phyloP scores from a whole-genome alignment of 2,888 invertebrate species.

The Drosophila tanythrix region DNA sequence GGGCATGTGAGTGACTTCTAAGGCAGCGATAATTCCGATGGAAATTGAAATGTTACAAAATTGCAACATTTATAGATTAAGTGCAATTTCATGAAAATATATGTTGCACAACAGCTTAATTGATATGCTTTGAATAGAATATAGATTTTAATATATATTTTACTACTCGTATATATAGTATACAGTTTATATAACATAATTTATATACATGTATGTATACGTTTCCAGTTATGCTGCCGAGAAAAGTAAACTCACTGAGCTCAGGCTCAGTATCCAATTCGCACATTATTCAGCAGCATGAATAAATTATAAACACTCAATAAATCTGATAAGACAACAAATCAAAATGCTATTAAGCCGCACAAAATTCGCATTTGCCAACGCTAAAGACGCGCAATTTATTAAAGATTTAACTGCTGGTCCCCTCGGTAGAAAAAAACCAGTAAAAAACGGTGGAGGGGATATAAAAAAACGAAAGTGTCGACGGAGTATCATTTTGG shows the following conservation, averaged over 20 bases:
- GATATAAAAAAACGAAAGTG: conserved; percentile 41
- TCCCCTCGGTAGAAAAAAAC: conserved; percentile 4
- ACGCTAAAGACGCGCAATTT: conserved; percentile 36
- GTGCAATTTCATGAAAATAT: neutral
- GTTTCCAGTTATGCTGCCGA: neutral
- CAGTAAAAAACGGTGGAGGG: conserved; percentile 8
- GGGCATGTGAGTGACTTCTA: conserved; percentile 57
- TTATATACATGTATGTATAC: neutral
- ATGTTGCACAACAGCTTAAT: conserved; percentile 15
- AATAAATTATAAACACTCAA: conserved; percentile 45
- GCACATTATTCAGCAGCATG: conserved; percentile 46
- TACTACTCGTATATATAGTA: neutral
- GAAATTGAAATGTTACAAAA: conserved; percentile 5
- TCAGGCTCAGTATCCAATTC: conserved; percentile 19
- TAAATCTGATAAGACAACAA: conserved; percentile 41
- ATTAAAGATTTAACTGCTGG: conserved; percentile 39
- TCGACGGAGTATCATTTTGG: conserved; percentile 18
- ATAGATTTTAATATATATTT: no score
- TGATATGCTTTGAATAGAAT: conserved; percentile 6
- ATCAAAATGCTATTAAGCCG: conserved; percentile 54
- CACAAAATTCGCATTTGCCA: conserved; percentile 46
- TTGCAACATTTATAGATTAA: conserved; percentile 21
- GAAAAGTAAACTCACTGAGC: neutral
- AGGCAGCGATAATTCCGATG: conserved; percentile 15
- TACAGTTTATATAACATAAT: neutral